Evolutionary conservation across 1,140 invertebrate species (phyloP).

Genomic region (Drosophila elegans): DNA sequence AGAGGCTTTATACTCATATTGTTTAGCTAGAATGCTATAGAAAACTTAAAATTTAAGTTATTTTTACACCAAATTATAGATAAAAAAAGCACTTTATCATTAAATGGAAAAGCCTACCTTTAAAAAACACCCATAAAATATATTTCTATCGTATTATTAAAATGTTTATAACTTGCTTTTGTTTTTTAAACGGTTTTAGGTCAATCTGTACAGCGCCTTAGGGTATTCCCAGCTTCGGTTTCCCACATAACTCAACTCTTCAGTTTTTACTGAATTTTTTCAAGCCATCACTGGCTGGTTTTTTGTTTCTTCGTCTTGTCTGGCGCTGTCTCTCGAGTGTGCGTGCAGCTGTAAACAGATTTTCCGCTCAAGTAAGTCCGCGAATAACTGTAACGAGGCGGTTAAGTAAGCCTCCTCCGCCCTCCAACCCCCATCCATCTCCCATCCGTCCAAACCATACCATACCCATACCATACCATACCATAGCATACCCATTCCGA

Average conservation of each 20-base stretch:
- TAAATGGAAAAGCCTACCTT: too few species aligned
- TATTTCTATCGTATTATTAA: too few species aligned
- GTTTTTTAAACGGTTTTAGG: too few species aligned
- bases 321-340: constrained; percentile 61
- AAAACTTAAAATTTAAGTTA: too few species aligned
- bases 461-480: constrained; percentile 10
- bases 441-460: constrained; percentile 1
- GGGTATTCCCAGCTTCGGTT: constrained; percentile 2
- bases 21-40: too few species aligned
- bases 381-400: constrained; percentile 79
- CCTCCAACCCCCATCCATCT: background rate
- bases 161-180: too few species aligned
- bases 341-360: constrained; percentile 84
- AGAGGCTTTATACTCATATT: too few species aligned
- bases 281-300: constrained; percentile 15
- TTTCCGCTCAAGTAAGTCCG: constrained; percentile 78
- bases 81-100: too few species aligned
- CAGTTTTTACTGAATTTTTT: constrained; percentile 28
- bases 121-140: too few species aligned
- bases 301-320: constrained; percentile 30
- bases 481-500: constrained; percentile 4
- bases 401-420: constrained; percentile 46
- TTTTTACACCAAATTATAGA: too few species aligned
- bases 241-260: background rate
- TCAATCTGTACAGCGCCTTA: background rate